phyloP scores from a whole-genome alignment of 2,797 vertebrate species.

The Dendrocincla tyrannina region DNA sequence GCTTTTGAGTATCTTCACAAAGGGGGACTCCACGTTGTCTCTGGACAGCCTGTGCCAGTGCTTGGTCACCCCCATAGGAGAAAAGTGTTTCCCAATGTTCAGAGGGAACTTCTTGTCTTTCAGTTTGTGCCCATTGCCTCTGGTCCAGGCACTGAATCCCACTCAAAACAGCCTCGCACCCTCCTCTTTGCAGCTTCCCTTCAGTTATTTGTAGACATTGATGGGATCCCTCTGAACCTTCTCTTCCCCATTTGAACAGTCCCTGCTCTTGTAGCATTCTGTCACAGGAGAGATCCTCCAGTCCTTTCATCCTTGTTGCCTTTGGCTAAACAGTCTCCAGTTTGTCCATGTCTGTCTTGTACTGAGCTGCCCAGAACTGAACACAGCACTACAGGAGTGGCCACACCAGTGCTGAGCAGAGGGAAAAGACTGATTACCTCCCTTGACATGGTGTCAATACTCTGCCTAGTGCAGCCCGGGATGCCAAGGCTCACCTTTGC shows the following conservation, averaged over 20 bases:
- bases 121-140: background rate
- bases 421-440: background rate
- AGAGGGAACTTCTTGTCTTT: background rate
- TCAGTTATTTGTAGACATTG: background rate
- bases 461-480: background rate
- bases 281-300: background rate
- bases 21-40: background rate
- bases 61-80: background rate
- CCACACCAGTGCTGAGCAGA: background rate
- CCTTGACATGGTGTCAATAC: background rate
- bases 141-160: background rate
- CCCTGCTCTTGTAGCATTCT: background rate
- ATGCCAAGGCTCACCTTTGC: background rate
- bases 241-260: background rate
- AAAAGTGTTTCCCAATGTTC: background rate
- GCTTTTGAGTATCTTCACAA: background rate
- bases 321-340: background rate
- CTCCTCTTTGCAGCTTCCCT: background rate
- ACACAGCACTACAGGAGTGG: background rate
- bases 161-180: background rate
- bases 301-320: background rate
- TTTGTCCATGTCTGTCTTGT: background rate
- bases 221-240: background rate
- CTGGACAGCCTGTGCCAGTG: background rate
- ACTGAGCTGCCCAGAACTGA: background rate